Evolutionary conservation across 2,113 vertebrate genomes (phyloP).

Genomic region (Cariama cristata): DNA sequence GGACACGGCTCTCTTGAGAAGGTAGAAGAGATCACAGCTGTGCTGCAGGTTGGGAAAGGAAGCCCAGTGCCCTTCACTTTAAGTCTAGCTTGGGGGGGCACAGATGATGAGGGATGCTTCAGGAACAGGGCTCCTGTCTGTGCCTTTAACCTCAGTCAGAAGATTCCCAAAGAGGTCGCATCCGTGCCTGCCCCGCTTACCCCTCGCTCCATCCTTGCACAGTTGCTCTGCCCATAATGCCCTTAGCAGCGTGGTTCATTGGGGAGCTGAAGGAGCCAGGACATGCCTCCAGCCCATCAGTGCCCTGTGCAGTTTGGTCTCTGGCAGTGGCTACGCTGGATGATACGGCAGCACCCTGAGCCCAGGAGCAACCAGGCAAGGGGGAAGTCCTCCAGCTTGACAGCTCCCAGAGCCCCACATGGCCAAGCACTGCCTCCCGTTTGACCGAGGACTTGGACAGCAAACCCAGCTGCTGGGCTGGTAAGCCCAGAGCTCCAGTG

Average conservation of each 20-base stretch:
- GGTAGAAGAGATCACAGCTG: background rate
- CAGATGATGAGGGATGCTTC: background rate
- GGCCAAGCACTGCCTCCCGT: background rate
- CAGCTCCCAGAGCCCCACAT: background rate
- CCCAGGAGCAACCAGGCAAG: background rate
- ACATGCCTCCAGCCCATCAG: background rate
- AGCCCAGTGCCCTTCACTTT: background rate
- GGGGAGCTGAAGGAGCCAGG: background rate
- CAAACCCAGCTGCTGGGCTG: background rate
- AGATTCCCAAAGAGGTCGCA: background rate
- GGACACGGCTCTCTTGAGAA: background rate
- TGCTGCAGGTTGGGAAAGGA: background rate
- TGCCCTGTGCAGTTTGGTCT: background rate
- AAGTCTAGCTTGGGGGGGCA: background rate
- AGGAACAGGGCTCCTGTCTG: background rate
- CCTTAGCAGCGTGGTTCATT: background rate
- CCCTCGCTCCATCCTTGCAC: background rate
- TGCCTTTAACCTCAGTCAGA: background rate
- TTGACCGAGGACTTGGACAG: fast-evolving
- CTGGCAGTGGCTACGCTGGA: background rate
- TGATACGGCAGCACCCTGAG: background rate
- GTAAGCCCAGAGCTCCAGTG: background rate
- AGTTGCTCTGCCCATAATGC: background rate
- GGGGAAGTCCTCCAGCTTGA: background rate
- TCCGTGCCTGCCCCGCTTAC: background rate